Conservation (phyloP, 1,140 invertebrate species). For the Pteromalus puparum region DNA sequence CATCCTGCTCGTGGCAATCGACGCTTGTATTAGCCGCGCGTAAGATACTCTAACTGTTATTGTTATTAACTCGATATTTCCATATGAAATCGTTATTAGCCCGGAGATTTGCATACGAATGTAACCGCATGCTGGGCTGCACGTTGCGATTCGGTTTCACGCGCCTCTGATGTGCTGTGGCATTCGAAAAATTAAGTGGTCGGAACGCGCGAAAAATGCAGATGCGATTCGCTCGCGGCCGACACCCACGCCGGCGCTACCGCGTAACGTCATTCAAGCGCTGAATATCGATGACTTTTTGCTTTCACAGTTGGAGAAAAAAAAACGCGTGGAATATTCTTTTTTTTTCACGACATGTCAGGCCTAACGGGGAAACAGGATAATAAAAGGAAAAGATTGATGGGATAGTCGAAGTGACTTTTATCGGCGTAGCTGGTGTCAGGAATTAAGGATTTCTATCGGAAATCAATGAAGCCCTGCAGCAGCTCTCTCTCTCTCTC, state of each 20-base stretch:
- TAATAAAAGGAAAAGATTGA: background rate
- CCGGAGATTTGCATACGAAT: conserved; percentile 62
- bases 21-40: conserved; percentile 51
- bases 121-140: conserved; percentile 30
- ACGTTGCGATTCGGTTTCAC: background rate
- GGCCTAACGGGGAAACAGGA: background rate
- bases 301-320: background rate
- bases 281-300: conserved; percentile 32
- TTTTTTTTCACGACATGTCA: background rate
- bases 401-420: background rate
- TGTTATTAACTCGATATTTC: conserved; percentile 62
- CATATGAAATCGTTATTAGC: conserved; percentile 63
- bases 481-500: background rate
- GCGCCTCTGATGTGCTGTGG: background rate
- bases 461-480: background rate
- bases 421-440: background rate
- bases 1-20: conserved; percentile 21
- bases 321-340: background rate
- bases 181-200: conserved; percentile 44
- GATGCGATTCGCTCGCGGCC: conserved; percentile 3
- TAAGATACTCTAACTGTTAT: conserved; percentile 61
- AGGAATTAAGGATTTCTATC: conserved; percentile 4
- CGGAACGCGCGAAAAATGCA: conserved; percentile 48
- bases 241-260: background rate
- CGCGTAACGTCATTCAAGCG: conserved; percentile 8